phyloP scores from a whole-genome alignment of 2,113 vertebrate genomes.

The Trichechus manatus region DNA sequence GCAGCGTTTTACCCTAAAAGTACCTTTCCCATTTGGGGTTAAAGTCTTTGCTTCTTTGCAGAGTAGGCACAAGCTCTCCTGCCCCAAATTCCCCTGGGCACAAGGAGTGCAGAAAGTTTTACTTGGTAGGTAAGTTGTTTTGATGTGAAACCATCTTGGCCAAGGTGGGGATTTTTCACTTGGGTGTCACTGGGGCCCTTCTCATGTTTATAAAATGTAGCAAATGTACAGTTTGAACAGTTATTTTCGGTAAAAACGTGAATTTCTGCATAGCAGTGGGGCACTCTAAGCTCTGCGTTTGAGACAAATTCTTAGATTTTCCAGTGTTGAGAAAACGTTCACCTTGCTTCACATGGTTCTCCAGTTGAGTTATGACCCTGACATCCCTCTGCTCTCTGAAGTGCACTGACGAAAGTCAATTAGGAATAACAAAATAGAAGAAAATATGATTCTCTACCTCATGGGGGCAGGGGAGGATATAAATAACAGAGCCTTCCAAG shows the following conservation, averaged over 20 bases:
- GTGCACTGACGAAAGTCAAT: slow-evolving; percentile 13
- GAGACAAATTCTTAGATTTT: slow-evolving; percentile 64
- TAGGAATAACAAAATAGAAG: slow-evolving; percentile 9
- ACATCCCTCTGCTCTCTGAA: slow-evolving; percentile 10
- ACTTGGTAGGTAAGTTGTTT: slow-evolving; percentile 81
- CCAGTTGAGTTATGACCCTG: slow-evolving; percentile 59
- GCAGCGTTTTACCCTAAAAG: not conserved
- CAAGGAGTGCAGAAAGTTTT: slow-evolving; percentile 73
- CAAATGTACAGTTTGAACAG: slow-evolving; percentile 66
- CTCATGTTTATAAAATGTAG: slow-evolving; percentile 77
- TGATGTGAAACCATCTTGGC: slow-evolving; percentile 80
- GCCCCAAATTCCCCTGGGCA: slow-evolving; percentile 55
- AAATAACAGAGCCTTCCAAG: not conserved
- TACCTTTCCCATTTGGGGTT: slow-evolving; percentile 31
- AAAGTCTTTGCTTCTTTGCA: slow-evolving; percentile 28
- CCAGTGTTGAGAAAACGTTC: slow-evolving; percentile 29
- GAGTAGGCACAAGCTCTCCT: not conserved
- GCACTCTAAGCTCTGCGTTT: slow-evolving; percentile 17
- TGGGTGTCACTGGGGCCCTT: slow-evolving; percentile 76
- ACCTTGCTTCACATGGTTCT: slow-evolving; percentile 60
- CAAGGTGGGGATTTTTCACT: slow-evolving; percentile 73
- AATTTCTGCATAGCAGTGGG: slow-evolving; percentile 9
- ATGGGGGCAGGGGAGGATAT: not conserved
- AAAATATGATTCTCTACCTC: slow-evolving; percentile 29
- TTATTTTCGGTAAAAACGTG: slow-evolving; percentile 60